Evolutionary conservation across 2,113 vertebrate species (phyloP).

Genomic region (Choloepus hoffmanni): DNA sequence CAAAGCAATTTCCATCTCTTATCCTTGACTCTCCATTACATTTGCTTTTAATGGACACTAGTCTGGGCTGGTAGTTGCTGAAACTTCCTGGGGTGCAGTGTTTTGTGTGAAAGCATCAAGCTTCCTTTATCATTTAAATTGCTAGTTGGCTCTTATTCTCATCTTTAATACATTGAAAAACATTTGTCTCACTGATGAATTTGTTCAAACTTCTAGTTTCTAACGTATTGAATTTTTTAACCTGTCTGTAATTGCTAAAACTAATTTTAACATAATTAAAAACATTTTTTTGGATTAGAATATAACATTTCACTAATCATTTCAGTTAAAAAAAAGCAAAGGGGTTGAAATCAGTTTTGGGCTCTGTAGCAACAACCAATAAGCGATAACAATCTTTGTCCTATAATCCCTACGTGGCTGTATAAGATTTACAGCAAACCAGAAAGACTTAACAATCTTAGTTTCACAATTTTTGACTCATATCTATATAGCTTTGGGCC

Average conservation of each 20-base stretch:
- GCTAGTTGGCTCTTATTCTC: neutral
- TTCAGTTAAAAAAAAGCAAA: neutral
- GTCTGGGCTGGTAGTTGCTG: neutral
- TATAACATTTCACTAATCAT: neutral
- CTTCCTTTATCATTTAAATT: constrained; percentile 60
- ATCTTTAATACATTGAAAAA: neutral
- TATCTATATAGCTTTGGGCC: neutral
- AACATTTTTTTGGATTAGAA: neutral
- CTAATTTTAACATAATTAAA: neutral
- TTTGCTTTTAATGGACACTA: constrained; percentile 31
- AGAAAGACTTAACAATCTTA: neutral
- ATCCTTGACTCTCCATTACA: neutral
- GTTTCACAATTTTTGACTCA: neutral
- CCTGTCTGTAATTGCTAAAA: neutral
- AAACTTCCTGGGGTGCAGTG: neutral
- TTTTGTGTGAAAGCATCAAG: neutral
- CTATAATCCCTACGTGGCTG: no score
- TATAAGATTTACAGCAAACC: neutral
- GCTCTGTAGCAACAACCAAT: neutral
- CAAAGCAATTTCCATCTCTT: neutral
- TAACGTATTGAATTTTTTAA: neutral
- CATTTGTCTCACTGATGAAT: neutral
- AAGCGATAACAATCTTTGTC: neutral
- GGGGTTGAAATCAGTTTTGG: neutral
- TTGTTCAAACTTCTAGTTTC: neutral